These are phyloP conservation scores for Epizoanthus ramosus DNA, from an alignment of 92 coral and sea anemone species.

Conservation along the genomic window DNA sequence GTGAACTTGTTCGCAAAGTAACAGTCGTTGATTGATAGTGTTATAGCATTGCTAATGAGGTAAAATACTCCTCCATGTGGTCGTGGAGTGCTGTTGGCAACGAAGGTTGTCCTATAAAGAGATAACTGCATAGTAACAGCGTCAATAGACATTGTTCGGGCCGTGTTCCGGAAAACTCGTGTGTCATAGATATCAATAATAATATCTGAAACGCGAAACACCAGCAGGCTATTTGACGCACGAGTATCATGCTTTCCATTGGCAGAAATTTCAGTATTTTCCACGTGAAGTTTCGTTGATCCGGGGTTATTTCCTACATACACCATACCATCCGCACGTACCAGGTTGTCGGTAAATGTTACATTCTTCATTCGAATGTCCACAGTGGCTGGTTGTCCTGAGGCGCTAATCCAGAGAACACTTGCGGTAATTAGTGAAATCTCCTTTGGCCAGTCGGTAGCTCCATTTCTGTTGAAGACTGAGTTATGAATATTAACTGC, in stretches of 20 bases:
- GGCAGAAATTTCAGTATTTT: not conserved
- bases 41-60: slow-evolving; percentile 8
- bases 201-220: not conserved
- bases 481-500: slow-evolving; percentile 29
- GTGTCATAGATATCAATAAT: not conserved
- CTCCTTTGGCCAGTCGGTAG: not conserved
- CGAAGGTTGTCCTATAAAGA: slow-evolving; percentile 1
- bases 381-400: not conserved
- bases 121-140: not conserved
- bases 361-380: slow-evolving; percentile 32
- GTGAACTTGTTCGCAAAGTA: slow-evolving; percentile 2
- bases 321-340: slow-evolving; percentile 24
- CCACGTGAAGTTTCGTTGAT: slow-evolving; percentile 8
- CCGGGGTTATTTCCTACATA: slow-evolving; percentile 15
- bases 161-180: not conserved
- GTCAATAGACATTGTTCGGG: not conserved
- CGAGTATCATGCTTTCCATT: slow-evolving; percentile 15
- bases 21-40: slow-evolving; percentile 18
- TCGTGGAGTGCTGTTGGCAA: not conserved
- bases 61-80: slow-evolving; percentile 23
- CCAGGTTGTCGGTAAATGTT: slow-evolving; percentile 19
- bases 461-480: slow-evolving; percentile 38
- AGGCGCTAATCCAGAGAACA: not conserved
- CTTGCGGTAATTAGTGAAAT: not conserved
- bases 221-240: slow-evolving; percentile 9